A percentile compares a stretch with the other conserved stretches of the same genome.
Evolutionary conservation across 2,888 invertebrate species (phyloP).

Genomic region (Dioctria rufipes): DNA sequence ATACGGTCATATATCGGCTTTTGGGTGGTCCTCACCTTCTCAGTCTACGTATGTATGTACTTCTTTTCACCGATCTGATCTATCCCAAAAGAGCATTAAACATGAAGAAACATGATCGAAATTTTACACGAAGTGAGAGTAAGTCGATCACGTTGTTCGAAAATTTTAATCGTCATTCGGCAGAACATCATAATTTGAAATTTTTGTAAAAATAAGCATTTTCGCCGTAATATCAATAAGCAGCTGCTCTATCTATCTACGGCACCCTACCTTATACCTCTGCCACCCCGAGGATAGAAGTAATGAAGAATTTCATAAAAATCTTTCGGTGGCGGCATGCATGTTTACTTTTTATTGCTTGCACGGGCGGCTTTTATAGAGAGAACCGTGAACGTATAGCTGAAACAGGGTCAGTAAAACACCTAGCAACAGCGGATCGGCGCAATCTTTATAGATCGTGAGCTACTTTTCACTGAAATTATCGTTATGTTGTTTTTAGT

Average conservation of each 20-base stretch:
- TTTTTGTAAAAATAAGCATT: background rate
- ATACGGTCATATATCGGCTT: background rate
- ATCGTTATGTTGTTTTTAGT: background rate
- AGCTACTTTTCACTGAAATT: constrained; percentile 14
- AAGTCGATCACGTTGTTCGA: background rate
- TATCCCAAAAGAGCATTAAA: background rate
- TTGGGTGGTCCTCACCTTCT: background rate
- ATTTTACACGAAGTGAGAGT: background rate
- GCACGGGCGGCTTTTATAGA: constrained; percentile 17
- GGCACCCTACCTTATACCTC: background rate
- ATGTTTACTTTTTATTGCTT: constrained; percentile 23
- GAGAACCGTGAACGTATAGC: background rate
- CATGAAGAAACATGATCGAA: constrained; percentile 3
- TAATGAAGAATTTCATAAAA: background rate
- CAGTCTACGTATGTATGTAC: too few species aligned
- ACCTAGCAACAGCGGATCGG: constrained; percentile 31
- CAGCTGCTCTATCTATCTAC: too few species aligned
- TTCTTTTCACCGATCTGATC: background rate
- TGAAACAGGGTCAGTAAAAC: constrained; percentile 31
- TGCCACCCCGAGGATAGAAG: background rate
- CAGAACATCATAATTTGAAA: background rate
- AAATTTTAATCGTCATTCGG: background rate
- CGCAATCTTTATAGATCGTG: constrained; percentile 2
- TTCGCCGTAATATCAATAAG: background rate
- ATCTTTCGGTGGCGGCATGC: background rate